Conservation (phyloP, 2,113 vertebrate species). For the Notarius lentiginosus region DNA sequence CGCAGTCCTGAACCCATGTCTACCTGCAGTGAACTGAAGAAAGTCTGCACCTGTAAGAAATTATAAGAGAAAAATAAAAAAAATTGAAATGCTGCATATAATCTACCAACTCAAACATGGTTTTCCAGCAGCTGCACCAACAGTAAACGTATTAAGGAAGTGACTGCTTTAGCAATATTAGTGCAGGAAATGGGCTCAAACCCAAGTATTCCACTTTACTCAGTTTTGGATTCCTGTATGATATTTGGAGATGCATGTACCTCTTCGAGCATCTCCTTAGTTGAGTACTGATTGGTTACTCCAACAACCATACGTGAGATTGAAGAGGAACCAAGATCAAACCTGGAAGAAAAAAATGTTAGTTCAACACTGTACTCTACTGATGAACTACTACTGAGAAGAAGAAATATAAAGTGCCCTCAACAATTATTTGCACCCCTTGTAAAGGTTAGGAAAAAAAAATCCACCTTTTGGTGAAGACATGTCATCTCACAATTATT, state of each 20-base stretch:
- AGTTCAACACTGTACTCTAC: not conserved
- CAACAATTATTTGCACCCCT: too few species aligned
- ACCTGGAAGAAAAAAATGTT: conserved; percentile 67
- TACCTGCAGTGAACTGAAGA: conserved; percentile 78
- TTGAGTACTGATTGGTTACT: conserved; percentile 82
- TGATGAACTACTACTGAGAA: not conserved
- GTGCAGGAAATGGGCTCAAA: not conserved
- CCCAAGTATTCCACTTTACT: not conserved
- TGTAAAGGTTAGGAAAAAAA: too few species aligned
- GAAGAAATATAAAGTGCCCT: not conserved
- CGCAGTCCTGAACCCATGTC: conserved; percentile 78
- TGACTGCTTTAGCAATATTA: not conserved
- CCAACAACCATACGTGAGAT: conserved; percentile 73
- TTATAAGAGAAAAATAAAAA: not conserved
- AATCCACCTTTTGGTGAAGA: too few species aligned
- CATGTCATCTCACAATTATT: too few species aligned
- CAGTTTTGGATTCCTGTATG: not conserved
- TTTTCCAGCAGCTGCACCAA: not conserved
- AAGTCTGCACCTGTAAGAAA: conserved; percentile 73
- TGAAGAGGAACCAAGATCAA: conserved; percentile 79
- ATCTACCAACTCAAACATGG: not conserved
- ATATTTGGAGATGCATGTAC: conserved; percentile 59
- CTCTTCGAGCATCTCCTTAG: conserved; percentile 77
- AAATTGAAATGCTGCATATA: not conserved
- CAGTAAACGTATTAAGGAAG: not conserved